Base-by-base conservation (phyloP, 2,888 invertebrate genomes). In the Tenthredo scrophulariae region DNA sequence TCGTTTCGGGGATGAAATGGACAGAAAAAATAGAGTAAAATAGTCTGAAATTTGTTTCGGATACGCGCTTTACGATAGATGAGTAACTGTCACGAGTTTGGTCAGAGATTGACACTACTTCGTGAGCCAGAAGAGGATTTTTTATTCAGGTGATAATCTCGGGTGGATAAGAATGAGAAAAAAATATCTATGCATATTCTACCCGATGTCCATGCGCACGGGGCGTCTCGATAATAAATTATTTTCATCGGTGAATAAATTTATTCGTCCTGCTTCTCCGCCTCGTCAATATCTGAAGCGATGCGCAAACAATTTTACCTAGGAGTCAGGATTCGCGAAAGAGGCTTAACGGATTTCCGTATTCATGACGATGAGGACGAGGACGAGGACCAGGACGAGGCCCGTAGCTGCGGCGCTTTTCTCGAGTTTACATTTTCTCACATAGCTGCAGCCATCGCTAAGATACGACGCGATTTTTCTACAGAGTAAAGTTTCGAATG, bases 261-360 rank as follows among this genome's bases (percentile, higher is more conserved):
- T 54, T 77, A 29, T 33, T 50, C 77, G 50, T 4, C 29, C 50
- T 77, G 50, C 5, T 29, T 9, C 13, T 15, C 15, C 67, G 29
- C 9, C 43, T 87, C 88, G 90, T 89, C 91, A 91, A 91, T 90
- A 91, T 91, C 90, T 91, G 91, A 90, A 88, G 88, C 86, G 88
- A 88, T 87, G 89, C 88, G 89, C 90, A 90, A 91, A 91, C 91
- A 91, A 89, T 90, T 89, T 89, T 54, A 46, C 29, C 77, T 50
- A 88, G 87, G 67, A 67, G 67, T 67, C 67, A 67, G 67, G 33
- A 67, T 67, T 67, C 67, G 67, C 13, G 88, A 77, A 85, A 88
- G 88, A 88, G 88, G 87, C 87, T 87, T 87, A 87, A 88, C 89
- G 87, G 89, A 91, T 89, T 91, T 91, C 90, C 91, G 91, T 91